phyloP scores from a whole-genome alignment of 2,888 invertebrate genomes.

The Hyposoter didymator region DNA sequence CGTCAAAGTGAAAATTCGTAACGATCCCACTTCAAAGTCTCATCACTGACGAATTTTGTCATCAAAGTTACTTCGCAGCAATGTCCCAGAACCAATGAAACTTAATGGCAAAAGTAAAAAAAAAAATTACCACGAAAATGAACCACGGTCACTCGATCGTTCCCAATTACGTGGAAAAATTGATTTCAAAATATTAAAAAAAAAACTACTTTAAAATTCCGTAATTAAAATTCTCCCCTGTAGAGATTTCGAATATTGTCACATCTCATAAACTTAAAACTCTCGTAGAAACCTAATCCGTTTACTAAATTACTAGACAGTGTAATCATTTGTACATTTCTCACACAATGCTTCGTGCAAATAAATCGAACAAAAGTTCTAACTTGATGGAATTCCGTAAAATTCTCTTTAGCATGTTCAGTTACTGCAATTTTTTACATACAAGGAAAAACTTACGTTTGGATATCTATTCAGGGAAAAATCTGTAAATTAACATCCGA shows the following conservation, averaged over 20 bases:
- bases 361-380: background rate
- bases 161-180: background rate
- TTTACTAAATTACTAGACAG: background rate
- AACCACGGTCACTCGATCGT: background rate
- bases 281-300: background rate
- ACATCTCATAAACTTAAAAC: background rate
- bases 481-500: background rate
- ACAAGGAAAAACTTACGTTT: background rate
- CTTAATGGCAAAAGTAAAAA: background rate
- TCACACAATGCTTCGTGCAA: background rate
- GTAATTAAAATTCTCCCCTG: no score
- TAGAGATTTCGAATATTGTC: no score
- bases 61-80: background rate
- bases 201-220: no score
- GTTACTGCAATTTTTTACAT: background rate
- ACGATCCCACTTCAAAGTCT: background rate
- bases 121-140: background rate
- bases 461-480: background rate
- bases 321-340: background rate
- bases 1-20: background rate
- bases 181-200: background rate
- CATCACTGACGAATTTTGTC: background rate
- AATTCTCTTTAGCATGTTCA: background rate
- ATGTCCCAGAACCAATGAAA: background rate
- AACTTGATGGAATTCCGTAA: background rate